phyloP scores from a whole-genome alignment of 2,797 vertebrate species.

The Lepus townsendii region DNA sequence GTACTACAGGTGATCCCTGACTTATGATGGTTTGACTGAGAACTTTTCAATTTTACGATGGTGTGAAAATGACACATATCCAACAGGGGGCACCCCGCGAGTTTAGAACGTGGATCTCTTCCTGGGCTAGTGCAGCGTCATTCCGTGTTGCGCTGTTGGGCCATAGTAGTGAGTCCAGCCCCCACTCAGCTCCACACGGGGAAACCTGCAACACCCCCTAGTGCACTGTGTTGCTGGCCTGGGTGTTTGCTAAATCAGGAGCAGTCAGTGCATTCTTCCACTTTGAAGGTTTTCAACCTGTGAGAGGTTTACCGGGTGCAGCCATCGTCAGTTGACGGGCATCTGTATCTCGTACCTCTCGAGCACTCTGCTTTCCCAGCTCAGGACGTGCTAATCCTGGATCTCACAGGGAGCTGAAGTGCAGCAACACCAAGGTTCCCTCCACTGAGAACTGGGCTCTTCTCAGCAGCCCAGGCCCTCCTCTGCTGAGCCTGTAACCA shows the following conservation, averaged over 20 bases:
- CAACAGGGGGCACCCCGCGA: too few relatives aligned
- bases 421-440: fast-evolving
- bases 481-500: neutral
- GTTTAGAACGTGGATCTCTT: neutral
- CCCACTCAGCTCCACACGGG: neutral
- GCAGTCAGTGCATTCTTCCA: too few relatives aligned
- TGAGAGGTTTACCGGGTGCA: neutral
- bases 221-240: neutral
- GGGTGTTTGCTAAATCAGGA: fast-evolving
- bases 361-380: neutral
- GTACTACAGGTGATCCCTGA: neutral
- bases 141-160: neutral
- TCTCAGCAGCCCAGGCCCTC: neutral
- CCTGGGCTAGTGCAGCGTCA: neutral
- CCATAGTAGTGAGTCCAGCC: neutral
- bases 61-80: neutral
- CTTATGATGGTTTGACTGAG: neutral
- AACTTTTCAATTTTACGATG: neutral
- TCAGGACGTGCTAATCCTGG: neutral
- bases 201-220: fast-evolving
- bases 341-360: fast-evolving
- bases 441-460: neutral
- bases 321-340: neutral
- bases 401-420: neutral
- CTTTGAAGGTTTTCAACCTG: neutral